Percentiles rank a stretch among this genome's conserved stretches.
phyloP scores from a whole-genome alignment of 2,888 invertebrate genomes.

The Caenorhabditis sp. region DNA sequence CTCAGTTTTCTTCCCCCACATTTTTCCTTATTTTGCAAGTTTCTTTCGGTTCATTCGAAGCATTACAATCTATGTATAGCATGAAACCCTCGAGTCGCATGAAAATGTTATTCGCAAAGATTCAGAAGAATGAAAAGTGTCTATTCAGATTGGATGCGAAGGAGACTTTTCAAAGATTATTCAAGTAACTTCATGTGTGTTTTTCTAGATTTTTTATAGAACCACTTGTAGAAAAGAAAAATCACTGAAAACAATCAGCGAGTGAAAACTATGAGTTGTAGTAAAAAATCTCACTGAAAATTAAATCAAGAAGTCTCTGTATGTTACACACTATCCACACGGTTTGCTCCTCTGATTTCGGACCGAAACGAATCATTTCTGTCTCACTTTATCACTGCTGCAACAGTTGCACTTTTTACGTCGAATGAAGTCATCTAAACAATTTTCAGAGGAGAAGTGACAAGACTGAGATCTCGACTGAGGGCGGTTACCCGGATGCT shows the following conservation, averaged over 20 bases:
- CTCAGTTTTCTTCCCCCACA: slow-evolving; percentile 37
- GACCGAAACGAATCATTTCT: slow-evolving; percentile 5
- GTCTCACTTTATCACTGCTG: slow-evolving; percentile 35
- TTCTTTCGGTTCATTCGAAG: slow-evolving; percentile 11
- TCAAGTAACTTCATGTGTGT: slow-evolving; percentile 61
- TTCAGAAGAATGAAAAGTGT: slow-evolving; percentile 2
- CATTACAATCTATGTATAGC: slow-evolving; percentile 13
- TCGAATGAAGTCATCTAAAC: not conserved
- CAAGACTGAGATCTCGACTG: slow-evolving; percentile 71
- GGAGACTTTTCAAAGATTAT: slow-evolving; percentile 59
- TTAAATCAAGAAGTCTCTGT: not conserved
- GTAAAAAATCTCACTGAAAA: not conserved
- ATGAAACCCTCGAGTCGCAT: slow-evolving; percentile 37
- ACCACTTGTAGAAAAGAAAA: slow-evolving; percentile 18
- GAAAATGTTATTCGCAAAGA: not conserved
- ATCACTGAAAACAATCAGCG: not conserved
- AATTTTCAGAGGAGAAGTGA: slow-evolving; percentile 72
- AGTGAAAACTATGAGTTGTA: slow-evolving; percentile 1
- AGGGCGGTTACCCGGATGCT: slow-evolving; percentile 77
- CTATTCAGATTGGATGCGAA: slow-evolving; percentile 59
- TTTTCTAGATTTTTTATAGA: slow-evolving; percentile 19
- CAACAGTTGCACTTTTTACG: not conserved
- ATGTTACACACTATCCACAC: slow-evolving; percentile 21
- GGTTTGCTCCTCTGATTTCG: slow-evolving; percentile 32
- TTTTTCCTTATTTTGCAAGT: slow-evolving; percentile 25